phyloP scores from a whole-genome alignment of 2,797 vertebrate genomes.

The Poliocrania exsul region DNA sequence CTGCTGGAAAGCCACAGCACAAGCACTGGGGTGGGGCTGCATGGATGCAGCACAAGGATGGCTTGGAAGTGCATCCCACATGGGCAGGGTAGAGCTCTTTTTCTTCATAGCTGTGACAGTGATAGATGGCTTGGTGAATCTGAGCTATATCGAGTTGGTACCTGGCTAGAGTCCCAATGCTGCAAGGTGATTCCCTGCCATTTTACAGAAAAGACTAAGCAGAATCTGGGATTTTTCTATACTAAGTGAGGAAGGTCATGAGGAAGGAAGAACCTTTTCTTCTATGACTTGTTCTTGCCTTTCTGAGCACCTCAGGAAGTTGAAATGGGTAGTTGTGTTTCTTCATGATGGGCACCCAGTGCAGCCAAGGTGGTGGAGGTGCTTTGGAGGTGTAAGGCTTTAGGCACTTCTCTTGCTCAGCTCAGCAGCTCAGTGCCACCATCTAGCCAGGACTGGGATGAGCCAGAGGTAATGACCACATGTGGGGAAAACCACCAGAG shows the following conservation, averaged over 20 bases:
- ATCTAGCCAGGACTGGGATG: background rate
- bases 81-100: constrained; percentile 33
- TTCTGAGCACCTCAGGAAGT: background rate
- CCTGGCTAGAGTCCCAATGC: constrained; percentile 51
- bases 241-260: background rate
- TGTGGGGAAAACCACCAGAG: background rate
- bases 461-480: background rate
- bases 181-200: constrained; percentile 60
- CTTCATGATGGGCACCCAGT: background rate
- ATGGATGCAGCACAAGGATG: background rate
- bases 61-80: background rate
- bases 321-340: background rate
- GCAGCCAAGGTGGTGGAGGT: background rate
- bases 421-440: background rate
- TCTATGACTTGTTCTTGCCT: background rate
- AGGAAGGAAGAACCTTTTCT: background rate
- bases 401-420: background rate
- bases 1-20: constrained; percentile 5
- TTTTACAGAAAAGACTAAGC: constrained; percentile 9
- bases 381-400: background rate
- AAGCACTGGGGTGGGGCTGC: background rate
- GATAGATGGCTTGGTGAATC: constrained; percentile 40
- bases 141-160: constrained; percentile 49
- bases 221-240: background rate
- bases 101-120: constrained; percentile 35